These are phyloP conservation scores for Chionomys nivalis DNA, from an alignment of 2,113 vertebrate species.

Conservation along the genomic window DNA sequence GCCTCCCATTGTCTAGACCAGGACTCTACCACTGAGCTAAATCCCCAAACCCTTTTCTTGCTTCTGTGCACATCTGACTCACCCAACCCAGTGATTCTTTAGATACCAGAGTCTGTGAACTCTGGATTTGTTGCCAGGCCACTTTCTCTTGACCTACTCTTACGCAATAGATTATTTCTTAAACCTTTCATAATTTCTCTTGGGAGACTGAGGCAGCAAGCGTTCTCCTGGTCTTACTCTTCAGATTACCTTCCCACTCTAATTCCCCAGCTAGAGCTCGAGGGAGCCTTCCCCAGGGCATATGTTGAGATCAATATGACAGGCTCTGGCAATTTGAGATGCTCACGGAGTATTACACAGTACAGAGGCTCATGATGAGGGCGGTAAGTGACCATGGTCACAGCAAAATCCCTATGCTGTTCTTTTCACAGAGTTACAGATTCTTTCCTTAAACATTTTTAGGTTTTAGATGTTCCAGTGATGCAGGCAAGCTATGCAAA, in stretches of 20 bases:
- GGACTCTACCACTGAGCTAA: background rate
- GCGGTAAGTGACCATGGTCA: too few species aligned
- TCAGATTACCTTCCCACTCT: background rate
- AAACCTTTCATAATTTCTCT: background rate
- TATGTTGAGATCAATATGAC: background rate
- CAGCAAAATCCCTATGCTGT: background rate
- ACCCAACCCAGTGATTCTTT: background rate
- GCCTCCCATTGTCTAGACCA: background rate
- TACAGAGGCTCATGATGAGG: background rate
- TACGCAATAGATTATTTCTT: background rate
- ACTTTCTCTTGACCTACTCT: background rate
- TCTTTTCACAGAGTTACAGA: background rate
- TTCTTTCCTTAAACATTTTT: background rate
- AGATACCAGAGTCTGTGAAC: background rate
- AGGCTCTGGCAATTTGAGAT: background rate
- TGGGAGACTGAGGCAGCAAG: background rate
- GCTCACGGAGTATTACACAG: background rate
- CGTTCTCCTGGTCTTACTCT: background rate
- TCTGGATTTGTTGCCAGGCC: background rate
- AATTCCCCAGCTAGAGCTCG: background rate
- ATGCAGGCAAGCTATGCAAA: background rate
- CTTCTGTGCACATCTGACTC: background rate
- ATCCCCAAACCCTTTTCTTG: background rate
- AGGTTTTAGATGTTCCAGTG: background rate
- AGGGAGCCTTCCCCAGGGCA: background rate